Base-by-base conservation (phyloP, 2,888 invertebrate genomes). In the Anagyrus pseudococci region DNA sequence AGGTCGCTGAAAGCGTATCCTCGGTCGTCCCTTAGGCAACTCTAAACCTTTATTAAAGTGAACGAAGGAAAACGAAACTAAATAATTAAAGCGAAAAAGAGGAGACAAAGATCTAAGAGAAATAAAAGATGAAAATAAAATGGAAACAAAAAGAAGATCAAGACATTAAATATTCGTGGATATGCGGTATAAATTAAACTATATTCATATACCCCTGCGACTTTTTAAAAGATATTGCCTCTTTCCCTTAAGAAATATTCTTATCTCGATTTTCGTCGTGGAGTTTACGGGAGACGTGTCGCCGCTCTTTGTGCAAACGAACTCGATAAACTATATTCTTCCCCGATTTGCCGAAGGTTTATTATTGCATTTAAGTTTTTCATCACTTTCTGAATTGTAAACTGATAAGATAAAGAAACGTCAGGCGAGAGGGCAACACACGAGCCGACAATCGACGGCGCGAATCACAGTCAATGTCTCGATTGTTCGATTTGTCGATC, bases 1-100 rank as follows among this genome's bases (percentile, higher is more conserved):
- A 64, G 72, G 71, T 72, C 71, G 73, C 75, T 74, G 65, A 71
- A 73, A 76, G 75, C 70, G 73, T 70, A 67, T 68, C 73, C 68
- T 70, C 67, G 67, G 72, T 72, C 70, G 73, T 71, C 70, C 72
- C 75, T 73, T 75, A 71, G 70, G 72, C 67, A 62, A 75, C 75
- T 75, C 75, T 79, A 79, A 79, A 79, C 76, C 73, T 79, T 79
- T 77, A 77, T 76, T 75, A 74, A 75, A 75, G 68, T 70, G 71
- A 70, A 73, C 69, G 66, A 67, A 63, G 55, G 64, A 66, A 49
- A 69, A 50, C 62, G 69, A 52, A 47, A n/a, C 22, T 57, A 37
- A 55, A 66, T 53, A 65, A 52, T 47, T 19, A 29, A 19, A 29
- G 25, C 19, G 40, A 37, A 20, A 4, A 43, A 41, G n/a, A 52